Conservation (phyloP, 2,797 vertebrate species). For the Rhynchotus rufescens region DNA sequence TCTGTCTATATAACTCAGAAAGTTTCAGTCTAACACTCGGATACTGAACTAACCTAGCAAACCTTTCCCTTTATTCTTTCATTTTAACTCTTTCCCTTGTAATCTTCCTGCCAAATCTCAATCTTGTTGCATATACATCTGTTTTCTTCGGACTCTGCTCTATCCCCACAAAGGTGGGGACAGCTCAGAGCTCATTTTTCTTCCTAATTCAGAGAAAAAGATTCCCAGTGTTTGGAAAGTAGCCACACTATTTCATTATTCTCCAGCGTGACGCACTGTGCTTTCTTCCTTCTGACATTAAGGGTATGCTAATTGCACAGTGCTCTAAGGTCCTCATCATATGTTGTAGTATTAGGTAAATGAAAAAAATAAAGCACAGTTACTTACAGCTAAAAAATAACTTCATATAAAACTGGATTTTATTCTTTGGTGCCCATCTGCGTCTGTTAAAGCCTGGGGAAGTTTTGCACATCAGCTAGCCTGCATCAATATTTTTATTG, state of each 20-base stretch:
- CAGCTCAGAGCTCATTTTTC: neutral
- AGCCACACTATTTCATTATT: neutral
- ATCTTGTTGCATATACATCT: neutral
- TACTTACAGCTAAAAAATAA: neutral
- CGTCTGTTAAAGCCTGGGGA: neutral
- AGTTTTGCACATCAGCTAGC: neutral
- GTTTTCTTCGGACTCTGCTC: neutral
- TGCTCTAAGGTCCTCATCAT: neutral
- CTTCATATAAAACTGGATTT: neutral
- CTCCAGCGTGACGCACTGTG: neutral
- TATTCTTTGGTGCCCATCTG: neutral
- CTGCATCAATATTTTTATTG: neutral
- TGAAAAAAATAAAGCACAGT: neutral
- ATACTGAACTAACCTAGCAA: neutral
- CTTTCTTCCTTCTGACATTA: neutral
- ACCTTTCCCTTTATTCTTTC: neutral
- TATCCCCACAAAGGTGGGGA: neutral
- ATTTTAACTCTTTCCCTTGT: neutral
- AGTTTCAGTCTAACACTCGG: neutral
- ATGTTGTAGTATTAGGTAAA: neutral
- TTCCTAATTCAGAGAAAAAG: neutral
- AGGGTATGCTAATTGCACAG: neutral
- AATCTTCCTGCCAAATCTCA: neutral
- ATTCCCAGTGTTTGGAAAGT: neutral
- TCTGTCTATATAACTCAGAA: neutral